Percentiles rank a stretch among this genome's conserved stretches.
phyloP scores from a whole-genome alignment of 2,888 invertebrate genomes.

The Agrilus mali region DNA sequence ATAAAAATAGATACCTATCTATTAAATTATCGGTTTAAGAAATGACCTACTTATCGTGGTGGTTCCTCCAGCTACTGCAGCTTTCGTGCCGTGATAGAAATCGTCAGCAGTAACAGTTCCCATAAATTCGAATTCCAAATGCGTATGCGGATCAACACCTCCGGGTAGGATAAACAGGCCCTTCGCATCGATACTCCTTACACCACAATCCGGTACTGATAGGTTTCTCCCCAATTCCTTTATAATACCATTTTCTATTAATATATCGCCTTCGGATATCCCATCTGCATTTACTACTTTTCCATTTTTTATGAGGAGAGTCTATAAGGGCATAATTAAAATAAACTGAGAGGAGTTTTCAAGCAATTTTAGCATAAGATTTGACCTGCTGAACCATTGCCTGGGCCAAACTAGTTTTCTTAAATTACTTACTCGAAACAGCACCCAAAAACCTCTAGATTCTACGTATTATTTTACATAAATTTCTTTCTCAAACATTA shows the following conservation, averaged over 20 bases:
- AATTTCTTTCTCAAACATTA: too few species aligned
- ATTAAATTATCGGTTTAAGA: neutral
- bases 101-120: constrained; percentile 76
- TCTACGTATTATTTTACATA: too few species aligned
- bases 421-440: too few species aligned
- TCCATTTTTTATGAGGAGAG: constrained; percentile 70
- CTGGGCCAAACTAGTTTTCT: too few species aligned
- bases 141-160: constrained; percentile 89
- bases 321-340: too few species aligned
- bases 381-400: too few species aligned
- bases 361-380: too few species aligned
- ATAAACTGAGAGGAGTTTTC: too few species aligned
- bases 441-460: too few species aligned
- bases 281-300: constrained; percentile 84
- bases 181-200: constrained; percentile 77
- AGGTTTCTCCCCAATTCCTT: constrained; percentile 74
- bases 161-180: constrained; percentile 83
- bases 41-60: constrained; percentile 68
- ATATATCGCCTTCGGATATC: constrained; percentile 76
- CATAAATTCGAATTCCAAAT: constrained; percentile 83
- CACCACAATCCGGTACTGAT: constrained; percentile 66
- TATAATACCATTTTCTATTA: constrained; percentile 87
- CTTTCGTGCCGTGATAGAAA: constrained; percentile 86
- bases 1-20: neutral
- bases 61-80: constrained; percentile 89